Conservation (phyloP, 2,888 invertebrate genomes). For the Amblyjoppa fuscipennis region DNA sequence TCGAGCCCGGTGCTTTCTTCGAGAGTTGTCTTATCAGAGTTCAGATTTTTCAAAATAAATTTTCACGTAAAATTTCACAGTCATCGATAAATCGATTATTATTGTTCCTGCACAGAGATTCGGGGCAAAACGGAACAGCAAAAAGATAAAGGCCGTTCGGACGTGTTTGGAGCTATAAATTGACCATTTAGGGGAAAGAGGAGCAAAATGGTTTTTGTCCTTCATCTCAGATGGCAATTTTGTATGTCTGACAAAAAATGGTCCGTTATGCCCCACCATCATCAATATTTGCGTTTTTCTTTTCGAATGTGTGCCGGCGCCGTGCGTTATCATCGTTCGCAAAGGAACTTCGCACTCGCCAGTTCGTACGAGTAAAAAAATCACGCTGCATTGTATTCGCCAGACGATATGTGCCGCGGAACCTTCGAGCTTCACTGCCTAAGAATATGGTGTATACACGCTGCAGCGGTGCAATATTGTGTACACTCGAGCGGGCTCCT, state of each 20-base stretch:
- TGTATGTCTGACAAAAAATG: no score
- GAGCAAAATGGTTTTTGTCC: no score
- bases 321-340: conserved; percentile 4
- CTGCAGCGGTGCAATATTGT: conserved; percentile 9
- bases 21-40: conserved; percentile 24
- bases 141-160: no score
- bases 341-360: background rate
- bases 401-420: conserved; percentile 2
- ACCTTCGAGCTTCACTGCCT: background rate
- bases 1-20: conserved; percentile 56
- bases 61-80: background rate
- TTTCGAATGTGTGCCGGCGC: background rate
- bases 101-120: no score
- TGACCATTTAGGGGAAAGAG: no score
- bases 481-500: conserved; percentile 43
- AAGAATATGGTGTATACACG: conserved; percentile 14
- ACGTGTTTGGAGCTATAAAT: no score
- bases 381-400: conserved; percentile 5
- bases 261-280: background rate
- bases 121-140: no score
- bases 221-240: no score
- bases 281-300: background rate
- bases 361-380: conserved; percentile 2
- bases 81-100: background rate
- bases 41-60: background rate